Evolutionary conservation across 1,140 invertebrate species (phyloP).

Genomic region (Physella acuta): DNA sequence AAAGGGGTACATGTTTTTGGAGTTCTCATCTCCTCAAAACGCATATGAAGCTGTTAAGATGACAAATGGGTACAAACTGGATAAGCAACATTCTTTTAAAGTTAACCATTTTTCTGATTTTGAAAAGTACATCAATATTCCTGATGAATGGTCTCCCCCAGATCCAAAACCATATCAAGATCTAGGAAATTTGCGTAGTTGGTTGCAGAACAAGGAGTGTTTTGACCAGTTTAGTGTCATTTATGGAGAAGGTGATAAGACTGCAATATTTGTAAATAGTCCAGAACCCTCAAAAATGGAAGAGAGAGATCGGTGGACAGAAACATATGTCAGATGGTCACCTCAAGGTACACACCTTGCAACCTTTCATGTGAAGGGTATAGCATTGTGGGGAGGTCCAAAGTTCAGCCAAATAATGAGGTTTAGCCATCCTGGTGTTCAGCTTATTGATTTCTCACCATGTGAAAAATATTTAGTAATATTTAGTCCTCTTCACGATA

Average conservation of each 20-base stretch:
- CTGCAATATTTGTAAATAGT: conserved; percentile 83
- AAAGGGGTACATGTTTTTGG: no score
- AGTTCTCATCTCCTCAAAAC: conserved; percentile 79
- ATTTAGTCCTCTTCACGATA: conserved; percentile 77
- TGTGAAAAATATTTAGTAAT: conserved; percentile 95
- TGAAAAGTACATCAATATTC: conserved; percentile 89
- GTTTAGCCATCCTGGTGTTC: conserved; percentile 87
- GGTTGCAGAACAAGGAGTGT: conserved; percentile 85
- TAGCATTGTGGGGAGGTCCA: conserved; percentile 94
- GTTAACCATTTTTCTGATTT: conserved; percentile 97
- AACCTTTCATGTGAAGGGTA: conserved; percentile 92
- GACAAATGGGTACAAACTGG: conserved; percentile 91
- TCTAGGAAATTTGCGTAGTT: conserved; percentile 83
- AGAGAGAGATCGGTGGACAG: conserved; percentile 89
- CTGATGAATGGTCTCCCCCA: conserved; percentile 90
- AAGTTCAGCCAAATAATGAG: conserved; percentile 88
- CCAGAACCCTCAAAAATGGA: conserved; percentile 82
- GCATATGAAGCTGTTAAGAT: conserved; percentile 86
- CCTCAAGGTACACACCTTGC: conserved; percentile 93
- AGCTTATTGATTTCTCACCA: conserved; percentile 96
- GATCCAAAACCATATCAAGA: conserved; percentile 80
- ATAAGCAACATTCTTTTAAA: conserved; percentile 92
- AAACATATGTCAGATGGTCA: conserved; percentile 95
- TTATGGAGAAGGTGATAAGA: conserved; percentile 75
- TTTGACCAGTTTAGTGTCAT: conserved; percentile 93